Evolutionary conservation across 2,888 invertebrate genomes (phyloP), one percentile per base, ranked within the genome.

Genomic region (Fissipunctia ypsillon): DNA sequence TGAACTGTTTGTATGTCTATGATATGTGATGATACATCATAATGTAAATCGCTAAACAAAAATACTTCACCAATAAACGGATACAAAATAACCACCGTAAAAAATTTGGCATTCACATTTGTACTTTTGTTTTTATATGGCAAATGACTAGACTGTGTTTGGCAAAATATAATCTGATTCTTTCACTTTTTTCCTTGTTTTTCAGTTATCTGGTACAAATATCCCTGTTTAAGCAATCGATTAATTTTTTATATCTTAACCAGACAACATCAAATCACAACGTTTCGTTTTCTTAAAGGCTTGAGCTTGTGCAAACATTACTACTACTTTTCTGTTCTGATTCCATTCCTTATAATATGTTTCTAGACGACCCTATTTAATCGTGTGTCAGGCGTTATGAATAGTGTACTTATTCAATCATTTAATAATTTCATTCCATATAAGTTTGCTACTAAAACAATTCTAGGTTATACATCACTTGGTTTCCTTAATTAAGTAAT

Each of bases 31-130:
- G 81, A 84, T 84, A 84, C 83, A 87, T 76, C 67, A 87, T 84
- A 52, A 75, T 71, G 74, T 78, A 84, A 82, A 71, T 79, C 73
- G 86, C 75, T 85, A 82, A 86, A 80, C 52, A 78, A 78, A 77
- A 50, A 81, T 73, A 73, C 65, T 78, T 70, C 76, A 79, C 76
- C 78, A 80, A 82, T 76, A 78, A 72, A 78, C 69, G 60, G 65
- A 77, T 74, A 76, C 78, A 76, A 81, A 85, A 85, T 83, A 80
- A 78, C 69, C 54, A 61, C 78, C 35, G 72, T 89, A 84, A 87
- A 90, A 91, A 89, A 89, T 91, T 94, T 94, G 94, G 94, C 94
- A 92, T 88, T 88, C 71, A 80, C 59, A 82, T 88, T 93, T 94
- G 93, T 93, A 93, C 92, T 93, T 88, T 89, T 79, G 80, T 86